Conservation (phyloP, 2,113 vertebrate species). For the Melanostigma gelatinosum region DNA sequence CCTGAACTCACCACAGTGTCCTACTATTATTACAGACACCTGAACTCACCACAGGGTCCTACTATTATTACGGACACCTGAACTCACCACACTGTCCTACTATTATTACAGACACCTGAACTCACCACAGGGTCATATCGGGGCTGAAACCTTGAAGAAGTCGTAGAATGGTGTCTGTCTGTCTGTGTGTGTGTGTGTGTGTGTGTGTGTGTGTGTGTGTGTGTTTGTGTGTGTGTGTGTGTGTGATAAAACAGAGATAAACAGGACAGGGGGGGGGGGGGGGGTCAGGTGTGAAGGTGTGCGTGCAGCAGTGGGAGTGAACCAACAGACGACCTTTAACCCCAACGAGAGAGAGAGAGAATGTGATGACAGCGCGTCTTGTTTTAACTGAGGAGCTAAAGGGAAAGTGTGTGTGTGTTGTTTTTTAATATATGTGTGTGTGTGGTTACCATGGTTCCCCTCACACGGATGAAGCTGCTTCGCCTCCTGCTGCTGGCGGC, state of each 20-base stretch:
- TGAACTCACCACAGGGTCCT: background rate
- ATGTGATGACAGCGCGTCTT: background rate
- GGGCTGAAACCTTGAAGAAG: too few relatives aligned
- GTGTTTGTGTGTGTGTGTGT: background rate
- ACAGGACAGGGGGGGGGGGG: conserved; percentile 37
- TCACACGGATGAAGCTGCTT: conserved; percentile 24
- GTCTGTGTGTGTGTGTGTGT: background rate
- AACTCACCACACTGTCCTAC: background rate
- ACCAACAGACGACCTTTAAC: conserved; percentile 16
- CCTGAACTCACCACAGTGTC: background rate
- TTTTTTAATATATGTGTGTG: background rate
- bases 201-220: background rate
- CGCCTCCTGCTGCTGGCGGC: conserved; percentile 55
- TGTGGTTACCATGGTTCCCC: conserved; percentile 50
- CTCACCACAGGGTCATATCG: background rate
- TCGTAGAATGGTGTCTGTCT: background rate
- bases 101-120: too few relatives aligned
- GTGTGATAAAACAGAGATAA: conserved; percentile 30
- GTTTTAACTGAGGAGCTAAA: background rate
- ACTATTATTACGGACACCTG: background rate
- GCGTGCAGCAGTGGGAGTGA: conserved; percentile 8
- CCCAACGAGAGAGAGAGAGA: background rate
- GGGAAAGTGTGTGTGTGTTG: background rate
- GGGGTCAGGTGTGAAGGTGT: conserved; percentile 55
- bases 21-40: background rate